phyloP scores from a whole-genome alignment of 2,888 invertebrate species.

The Cheilosia grossa region DNA sequence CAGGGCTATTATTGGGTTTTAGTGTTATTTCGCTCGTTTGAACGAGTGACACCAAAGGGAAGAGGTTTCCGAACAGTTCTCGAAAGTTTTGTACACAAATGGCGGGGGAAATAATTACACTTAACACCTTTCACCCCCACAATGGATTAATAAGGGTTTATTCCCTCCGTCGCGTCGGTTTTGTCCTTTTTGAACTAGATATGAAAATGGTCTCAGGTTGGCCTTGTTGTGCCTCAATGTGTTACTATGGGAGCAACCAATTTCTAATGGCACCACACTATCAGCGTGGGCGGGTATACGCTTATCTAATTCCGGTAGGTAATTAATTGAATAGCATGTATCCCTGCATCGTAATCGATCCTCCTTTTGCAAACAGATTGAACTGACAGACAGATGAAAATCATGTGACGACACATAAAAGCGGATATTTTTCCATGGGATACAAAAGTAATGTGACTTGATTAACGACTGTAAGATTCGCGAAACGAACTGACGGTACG shows the following conservation, averaged over 20 bases:
- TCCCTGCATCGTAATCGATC: conserved; percentile 23
- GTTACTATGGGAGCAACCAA: conserved; percentile 21
- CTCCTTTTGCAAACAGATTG: conserved; percentile 17
- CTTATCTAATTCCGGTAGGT: conserved; percentile 36
- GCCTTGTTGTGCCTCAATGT: conserved; percentile 17
- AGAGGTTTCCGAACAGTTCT: conserved; percentile 31
- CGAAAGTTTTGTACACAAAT: conserved; percentile 52
- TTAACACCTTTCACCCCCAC: conserved; percentile 67
- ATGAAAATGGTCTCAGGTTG: conserved; percentile 6
- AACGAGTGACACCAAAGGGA: conserved; percentile 35
- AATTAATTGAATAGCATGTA: conserved; percentile 46
- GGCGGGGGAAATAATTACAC: conserved; percentile 58
- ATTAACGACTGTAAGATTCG: conserved; percentile 68
- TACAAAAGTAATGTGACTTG: conserved; percentile 52
- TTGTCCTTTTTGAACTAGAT: conserved; percentile 17
- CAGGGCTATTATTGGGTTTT: conserved; percentile 62
- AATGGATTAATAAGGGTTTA: conserved; percentile 53
- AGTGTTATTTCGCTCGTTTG: conserved; percentile 69
- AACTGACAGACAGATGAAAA: conserved; percentile 30
- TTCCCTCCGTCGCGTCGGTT: neutral
- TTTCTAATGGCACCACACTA: conserved; percentile 25
- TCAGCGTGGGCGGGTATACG: conserved; percentile 6
- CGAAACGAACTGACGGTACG: conserved; percentile 66
- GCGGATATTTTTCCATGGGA: conserved; percentile 7
- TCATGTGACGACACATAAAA: conserved; percentile 40